Evolutionary conservation across 1,140 invertebrate genomes (phyloP).

Genomic region (Leptinotarsa undecemlineata): DNA sequence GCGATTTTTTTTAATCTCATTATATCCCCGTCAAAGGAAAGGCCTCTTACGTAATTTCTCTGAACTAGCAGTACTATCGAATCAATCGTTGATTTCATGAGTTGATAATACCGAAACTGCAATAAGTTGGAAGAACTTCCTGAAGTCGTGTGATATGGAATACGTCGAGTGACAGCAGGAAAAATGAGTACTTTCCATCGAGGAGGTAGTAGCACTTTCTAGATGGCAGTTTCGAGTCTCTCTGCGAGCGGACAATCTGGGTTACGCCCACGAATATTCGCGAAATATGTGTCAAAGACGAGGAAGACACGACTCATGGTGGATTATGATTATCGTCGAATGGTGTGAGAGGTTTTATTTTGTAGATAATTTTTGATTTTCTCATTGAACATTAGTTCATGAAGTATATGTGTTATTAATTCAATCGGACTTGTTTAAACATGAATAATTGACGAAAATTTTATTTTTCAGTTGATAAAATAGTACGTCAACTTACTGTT

Average conservation of each 20-base stretch:
- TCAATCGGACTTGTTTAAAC: no score
- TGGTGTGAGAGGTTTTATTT: background rate
- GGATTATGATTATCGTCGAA: background rate
- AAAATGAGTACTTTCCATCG: background rate
- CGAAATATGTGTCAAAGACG: background rate
- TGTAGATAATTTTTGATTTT: no score
- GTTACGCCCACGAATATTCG: constrained; percentile 5
- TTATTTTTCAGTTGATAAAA: no score
- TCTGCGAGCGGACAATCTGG: background rate
- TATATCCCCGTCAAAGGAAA: background rate
- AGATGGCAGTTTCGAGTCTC: background rate
- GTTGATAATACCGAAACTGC: background rate
- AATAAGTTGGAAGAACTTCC: background rate
- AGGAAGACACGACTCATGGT: background rate
- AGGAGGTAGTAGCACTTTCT: background rate
- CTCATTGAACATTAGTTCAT: no score
- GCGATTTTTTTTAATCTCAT: background rate
- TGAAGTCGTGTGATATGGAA: constrained; percentile 1
- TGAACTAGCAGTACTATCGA: background rate
- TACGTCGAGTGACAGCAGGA: background rate
- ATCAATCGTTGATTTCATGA: background rate
- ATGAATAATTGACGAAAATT: no score
- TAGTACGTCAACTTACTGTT: no score
- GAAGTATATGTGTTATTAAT: no score
- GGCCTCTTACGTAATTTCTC: background rate